Evolutionary conservation across 2,797 vertebrate genomes (phyloP).

Genomic region (Poecilia gillii): DNA sequence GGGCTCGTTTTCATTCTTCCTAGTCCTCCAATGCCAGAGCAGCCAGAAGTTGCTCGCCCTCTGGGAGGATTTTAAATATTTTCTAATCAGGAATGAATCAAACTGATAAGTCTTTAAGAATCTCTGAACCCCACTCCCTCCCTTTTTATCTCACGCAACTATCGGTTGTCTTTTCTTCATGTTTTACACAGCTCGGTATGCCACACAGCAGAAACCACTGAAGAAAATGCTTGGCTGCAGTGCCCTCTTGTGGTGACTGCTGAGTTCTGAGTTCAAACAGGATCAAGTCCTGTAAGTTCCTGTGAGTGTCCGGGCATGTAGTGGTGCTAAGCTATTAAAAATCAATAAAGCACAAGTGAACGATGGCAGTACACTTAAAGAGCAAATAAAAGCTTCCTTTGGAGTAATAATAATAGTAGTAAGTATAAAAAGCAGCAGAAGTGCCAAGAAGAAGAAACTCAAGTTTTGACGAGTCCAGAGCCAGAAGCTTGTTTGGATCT

Average conservation of each 20-base stretch:
- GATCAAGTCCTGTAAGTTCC: conserved; percentile 32
- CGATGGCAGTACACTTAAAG: conserved; percentile 4
- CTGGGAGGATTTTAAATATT: conserved; percentile 84
- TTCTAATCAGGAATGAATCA: conserved; percentile 82
- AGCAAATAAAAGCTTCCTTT: neutral
- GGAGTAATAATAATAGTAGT: neutral
- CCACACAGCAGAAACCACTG: conserved; percentile 55
- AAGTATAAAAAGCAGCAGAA: neutral
- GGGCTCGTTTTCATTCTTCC: conserved; percentile 13
- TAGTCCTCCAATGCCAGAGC: conserved; percentile 7
- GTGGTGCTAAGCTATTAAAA: neutral
- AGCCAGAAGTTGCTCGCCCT: conserved; percentile 57
- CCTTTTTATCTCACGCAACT: conserved; percentile 74
- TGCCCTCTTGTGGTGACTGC: conserved; percentile 79
- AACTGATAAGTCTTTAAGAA: conserved; percentile 84
- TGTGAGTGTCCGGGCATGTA: neutral
- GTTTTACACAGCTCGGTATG: conserved; percentile 74
- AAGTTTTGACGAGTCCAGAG: conserved; percentile 39
- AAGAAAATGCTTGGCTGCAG: conserved; percentile 78
- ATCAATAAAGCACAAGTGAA: neutral
- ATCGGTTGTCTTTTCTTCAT: conserved; percentile 75
- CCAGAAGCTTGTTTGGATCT: conserved; percentile 52
- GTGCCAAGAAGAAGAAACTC: neutral
- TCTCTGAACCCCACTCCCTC: conserved; percentile 76
- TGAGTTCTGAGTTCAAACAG: conserved; percentile 29